phyloP scores from a whole-genome alignment of 2,888 invertebrate genomes.

The Caenorhabditis imperialis region DNA sequence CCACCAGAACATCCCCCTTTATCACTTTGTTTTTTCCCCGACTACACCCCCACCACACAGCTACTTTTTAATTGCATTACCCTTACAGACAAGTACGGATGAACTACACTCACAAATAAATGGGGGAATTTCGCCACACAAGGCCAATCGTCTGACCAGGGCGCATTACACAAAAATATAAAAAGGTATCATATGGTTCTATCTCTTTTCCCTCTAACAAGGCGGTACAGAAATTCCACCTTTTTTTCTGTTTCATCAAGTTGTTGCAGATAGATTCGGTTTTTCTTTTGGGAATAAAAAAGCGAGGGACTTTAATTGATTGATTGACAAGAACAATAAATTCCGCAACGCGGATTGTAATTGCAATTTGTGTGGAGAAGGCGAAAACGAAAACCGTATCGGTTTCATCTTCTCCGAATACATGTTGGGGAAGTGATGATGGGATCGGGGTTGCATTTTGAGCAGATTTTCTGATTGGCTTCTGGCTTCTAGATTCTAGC shows the following conservation, averaged over 20 bases:
- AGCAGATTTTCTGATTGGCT: conserved; percentile 8
- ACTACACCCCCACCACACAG: too few relatives aligned
- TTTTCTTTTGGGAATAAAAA: neutral
- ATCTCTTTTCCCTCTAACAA: conserved; percentile 2
- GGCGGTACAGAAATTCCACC: neutral
- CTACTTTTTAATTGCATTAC: too few relatives aligned
- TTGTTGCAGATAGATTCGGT: too few relatives aligned
- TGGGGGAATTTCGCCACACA: too few relatives aligned
- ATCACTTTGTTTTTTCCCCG: too few relatives aligned
- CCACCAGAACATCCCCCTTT: too few relatives aligned
- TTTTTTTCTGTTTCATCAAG: neutral
- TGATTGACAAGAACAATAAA: conserved; percentile 17
- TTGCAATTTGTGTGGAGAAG: conserved; percentile 29
- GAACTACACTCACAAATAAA: too few relatives aligned
- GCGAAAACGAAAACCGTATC: conserved; percentile 35
- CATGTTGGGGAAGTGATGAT: too few relatives aligned
- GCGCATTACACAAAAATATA: conserved; percentile 18
- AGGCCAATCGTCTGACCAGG: too few relatives aligned
- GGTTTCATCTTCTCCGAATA: conserved; percentile 7
- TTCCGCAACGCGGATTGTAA: conserved; percentile 31
- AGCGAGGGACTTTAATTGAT: neutral
- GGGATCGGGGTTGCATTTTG: conserved; percentile 2
- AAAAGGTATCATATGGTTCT: conserved; percentile 46
- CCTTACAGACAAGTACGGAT: conserved; percentile 14
- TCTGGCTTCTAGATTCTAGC: conserved; percentile 46